Evolutionary conservation across 1,140 invertebrate genomes (phyloP), one percentile per base, ranked within the genome.

Genomic region (Drosophila sturtevanti): DNA sequence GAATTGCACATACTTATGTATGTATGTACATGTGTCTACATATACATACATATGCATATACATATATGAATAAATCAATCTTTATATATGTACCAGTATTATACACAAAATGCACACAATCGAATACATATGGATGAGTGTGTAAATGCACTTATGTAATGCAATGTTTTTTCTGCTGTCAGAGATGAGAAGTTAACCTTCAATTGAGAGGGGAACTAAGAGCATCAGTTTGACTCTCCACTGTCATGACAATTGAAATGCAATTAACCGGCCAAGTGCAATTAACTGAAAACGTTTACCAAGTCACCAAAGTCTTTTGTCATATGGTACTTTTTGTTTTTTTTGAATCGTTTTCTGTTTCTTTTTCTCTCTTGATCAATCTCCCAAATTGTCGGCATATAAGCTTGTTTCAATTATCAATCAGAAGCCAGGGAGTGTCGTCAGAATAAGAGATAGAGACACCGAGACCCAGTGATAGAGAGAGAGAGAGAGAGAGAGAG

Each of bases 181-280:
- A 22, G 74, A 73, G 86, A 68, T 78, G 72, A 75, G 37, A 27
- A 74, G 64, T 68, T 54, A 86, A 86, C 81, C 81, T 86, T 86
- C 82, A 81, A 64, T 75, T 75, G 72, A 73, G 69, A 34, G 21
- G 31, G 37, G 37, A 27, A 62, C 60, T 54, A 58, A 68, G 51
- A 77, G 63, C 59, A 74, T 69, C 72, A 21, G 16, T 18, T 68
- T 72, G 65, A 71, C 58, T 68, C 76, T 54, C 56, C 56, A 72
- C 76, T 86, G 81, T 75, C 81, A 86, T 87, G 82, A 86, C 81
- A 86, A 86, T 87, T 86, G 81, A 86, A 86, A 79, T 82, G 82
- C 81, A 86, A 86, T 86, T 86, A 86, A 87, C 75, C 82, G 81
- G 81, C 64, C 79, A 82, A 87, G 79, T 68, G 79, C 81, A 87